Base-by-base conservation (phyloP, 2,888 invertebrate species). In the Disparrhopalites patrizii region DNA sequence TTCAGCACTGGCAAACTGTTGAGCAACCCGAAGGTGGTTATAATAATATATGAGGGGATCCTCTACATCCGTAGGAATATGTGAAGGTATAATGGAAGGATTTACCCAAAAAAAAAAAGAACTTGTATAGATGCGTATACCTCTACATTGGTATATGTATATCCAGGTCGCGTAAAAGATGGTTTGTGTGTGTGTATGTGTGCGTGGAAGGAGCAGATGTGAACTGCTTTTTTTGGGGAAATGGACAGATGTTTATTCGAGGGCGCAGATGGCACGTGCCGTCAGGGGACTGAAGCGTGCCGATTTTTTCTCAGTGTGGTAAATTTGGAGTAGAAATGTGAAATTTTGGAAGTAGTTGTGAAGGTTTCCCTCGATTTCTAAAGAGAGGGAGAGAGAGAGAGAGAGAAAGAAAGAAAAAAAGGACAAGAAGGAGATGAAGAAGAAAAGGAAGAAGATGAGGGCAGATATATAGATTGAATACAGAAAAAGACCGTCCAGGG, bases 261-360 rank as follows among this genome's bases (percentile, higher is more conserved):
- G 62, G 54, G 62, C 62, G 62, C 62, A 62, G 62, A 62, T 62
- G 62, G 62, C 62, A 62, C 62, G 62, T 62, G 62, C 55, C 62
- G 62, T 52, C 62, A 28, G 62, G 62, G 54, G 62, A 62, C 62
- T 62, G 62, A 62, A 62, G 62, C 62, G 62, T 62, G 62, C 62
- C 62, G 62, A 62, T 62, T 62, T 62, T 62, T 62, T 62, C 55
- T 30, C 47, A 60, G 25, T 60, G 47, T 47, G 47, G 47, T 47
- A 47, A 25, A 23, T 47, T 47, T 47, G 23, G 23, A 47, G 47
- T 23, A 47, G 47, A 47, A 47, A 47, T 47, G 47, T 47, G 47
- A 47, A 47, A 47, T 47, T 47, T 47, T 25, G 20, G 15, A 47
- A 47, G 47, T 20, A 47, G 47, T 23, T 10, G 23, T 25, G 23